phyloP scores from a whole-genome alignment of 2,888 invertebrate species.

The Drosophila mulleri region DNA sequence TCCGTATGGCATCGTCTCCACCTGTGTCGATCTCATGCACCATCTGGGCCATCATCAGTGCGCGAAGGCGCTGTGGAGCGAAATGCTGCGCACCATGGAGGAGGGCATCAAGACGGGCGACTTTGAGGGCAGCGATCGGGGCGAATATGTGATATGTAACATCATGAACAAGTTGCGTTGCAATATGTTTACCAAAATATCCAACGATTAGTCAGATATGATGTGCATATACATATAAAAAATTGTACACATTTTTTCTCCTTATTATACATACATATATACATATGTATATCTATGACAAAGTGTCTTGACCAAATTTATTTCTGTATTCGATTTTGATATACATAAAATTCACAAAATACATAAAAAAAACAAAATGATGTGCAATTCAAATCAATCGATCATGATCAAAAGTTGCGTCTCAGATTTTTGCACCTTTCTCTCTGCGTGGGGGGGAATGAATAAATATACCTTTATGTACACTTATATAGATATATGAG shows the following conservation, averaged over 20 bases:
- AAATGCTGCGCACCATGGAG: conserved; percentile 67
- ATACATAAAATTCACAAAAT: conserved; percentile 39
- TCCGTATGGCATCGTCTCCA: conserved; percentile 74
- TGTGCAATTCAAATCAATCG: not conserved
- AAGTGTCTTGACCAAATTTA: conserved; percentile 6
- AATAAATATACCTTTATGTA: not conserved
- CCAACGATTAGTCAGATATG: not conserved
- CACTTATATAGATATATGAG: not conserved
- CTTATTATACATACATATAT: not conserved
- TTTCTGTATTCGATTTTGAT: not conserved
- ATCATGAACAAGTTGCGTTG: conserved; percentile 65
- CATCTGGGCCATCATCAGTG: conserved; percentile 61
- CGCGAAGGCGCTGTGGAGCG: conserved; percentile 50
- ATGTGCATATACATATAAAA: not conserved
- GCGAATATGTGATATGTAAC: conserved; percentile 68
- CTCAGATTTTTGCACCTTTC: conserved; percentile 23
- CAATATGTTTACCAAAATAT: conserved; percentile 30
- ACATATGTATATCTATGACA: conserved; percentile 10
- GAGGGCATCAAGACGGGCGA: conserved; percentile 66
- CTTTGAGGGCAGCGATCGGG: conserved; percentile 66
- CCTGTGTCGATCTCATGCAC: conserved; percentile 65
- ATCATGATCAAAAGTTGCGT: conserved; percentile 49
- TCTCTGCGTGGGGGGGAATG: conserved; percentile 26
- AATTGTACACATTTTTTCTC: not conserved
- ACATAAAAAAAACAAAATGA: conserved; percentile 38